These are phyloP conservation scores for Anhinga anhinga DNA, from an alignment of 2,113 vertebrate genomes.

Conservation along the genomic window DNA sequence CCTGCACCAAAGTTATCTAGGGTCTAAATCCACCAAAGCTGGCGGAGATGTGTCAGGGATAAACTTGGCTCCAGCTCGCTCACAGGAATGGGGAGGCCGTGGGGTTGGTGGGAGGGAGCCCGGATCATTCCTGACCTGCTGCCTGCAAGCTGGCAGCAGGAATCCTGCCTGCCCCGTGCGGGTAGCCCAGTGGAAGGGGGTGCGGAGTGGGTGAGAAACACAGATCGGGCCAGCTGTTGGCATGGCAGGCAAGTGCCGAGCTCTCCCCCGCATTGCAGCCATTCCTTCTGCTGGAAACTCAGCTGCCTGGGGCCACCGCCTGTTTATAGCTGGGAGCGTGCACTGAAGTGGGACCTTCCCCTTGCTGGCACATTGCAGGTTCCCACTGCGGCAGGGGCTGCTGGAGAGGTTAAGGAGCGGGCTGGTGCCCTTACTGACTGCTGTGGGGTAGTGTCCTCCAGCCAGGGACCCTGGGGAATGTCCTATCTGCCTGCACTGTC, in stretches of 20 bases:
- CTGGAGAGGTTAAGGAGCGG: background rate
- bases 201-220: background rate
- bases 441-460: background rate
- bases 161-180: conserved; percentile 34
- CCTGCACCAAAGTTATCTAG: conserved; percentile 40
- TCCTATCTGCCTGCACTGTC: background rate
- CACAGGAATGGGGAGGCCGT: conserved; percentile 47
- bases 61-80: conserved; percentile 56
- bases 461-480: background rate
- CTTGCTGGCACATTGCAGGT: too few relatives aligned
- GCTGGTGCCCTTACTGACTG: background rate
- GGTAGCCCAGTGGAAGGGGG: background rate
- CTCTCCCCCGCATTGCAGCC: conserved; percentile 69
- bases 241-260: conserved; percentile 18
- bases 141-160: conserved; percentile 20
- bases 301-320: background rate
- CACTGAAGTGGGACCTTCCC: too few relatives aligned
- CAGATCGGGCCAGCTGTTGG: conserved; percentile 69
- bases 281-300: conserved; percentile 67
- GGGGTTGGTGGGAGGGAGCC: conserved; percentile 15
- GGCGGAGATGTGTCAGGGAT: background rate
- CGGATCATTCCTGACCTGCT: conserved; percentile 31
- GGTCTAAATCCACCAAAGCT: conserved; percentile 52
- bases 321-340: conserved; percentile 37
- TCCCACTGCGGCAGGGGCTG: background rate